Evolutionary conservation across 2,113 vertebrate species (phyloP).

Genomic region (Eclectus roratus): DNA sequence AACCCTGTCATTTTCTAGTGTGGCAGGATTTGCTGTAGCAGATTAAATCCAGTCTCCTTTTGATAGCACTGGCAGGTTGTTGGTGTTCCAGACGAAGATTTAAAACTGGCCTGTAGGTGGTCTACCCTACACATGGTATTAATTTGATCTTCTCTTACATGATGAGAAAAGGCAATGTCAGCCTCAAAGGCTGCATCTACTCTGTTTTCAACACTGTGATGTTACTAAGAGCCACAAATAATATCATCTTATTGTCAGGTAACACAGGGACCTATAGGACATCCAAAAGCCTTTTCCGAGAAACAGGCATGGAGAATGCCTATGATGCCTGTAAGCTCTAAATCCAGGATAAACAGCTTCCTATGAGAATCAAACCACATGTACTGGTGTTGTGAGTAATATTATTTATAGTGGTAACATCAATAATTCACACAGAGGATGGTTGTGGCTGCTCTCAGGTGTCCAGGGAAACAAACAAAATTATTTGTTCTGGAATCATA

Average conservation of each 20-base stretch:
- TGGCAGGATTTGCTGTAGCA: not conserved
- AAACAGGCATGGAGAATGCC: not conserved
- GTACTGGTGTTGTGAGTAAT: not conserved
- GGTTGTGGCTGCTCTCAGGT: not conserved
- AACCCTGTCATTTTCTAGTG: constrained; percentile 10
- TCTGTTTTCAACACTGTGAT: not conserved
- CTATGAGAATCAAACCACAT: not conserved
- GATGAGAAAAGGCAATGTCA: not conserved
- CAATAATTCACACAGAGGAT: not conserved
- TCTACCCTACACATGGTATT: not conserved
- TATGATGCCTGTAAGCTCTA: not conserved
- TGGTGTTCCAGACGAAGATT: not conserved
- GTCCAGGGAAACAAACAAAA: not conserved
- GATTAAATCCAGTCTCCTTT: constrained; percentile 6
- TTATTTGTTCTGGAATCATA: not conserved
- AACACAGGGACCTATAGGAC: not conserved
- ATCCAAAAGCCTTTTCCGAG: not conserved
- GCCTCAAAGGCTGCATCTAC: not conserved
- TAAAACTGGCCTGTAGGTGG: not conserved
- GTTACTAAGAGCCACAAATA: not conserved
- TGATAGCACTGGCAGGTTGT: not conserved
- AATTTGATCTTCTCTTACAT: not conserved
- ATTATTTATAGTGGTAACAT: not conserved
- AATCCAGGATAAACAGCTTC: not conserved
- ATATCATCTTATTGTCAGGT: not conserved